Evolutionary conservation across 2,888 invertebrate species (phyloP).

Genomic region (Drosophila recens): DNA sequence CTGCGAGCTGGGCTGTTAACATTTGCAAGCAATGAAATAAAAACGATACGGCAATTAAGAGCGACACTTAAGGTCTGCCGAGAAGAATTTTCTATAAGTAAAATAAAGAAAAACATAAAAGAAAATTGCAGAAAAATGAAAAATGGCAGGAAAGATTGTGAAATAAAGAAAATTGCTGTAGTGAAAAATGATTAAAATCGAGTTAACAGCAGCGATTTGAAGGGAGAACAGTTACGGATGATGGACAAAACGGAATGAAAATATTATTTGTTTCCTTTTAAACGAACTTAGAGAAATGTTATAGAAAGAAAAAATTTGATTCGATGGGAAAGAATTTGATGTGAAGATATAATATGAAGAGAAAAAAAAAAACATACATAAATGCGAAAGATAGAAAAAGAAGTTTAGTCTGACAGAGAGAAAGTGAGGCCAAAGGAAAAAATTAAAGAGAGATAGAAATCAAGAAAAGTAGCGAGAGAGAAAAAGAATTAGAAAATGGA

Average conservation of each 20-base stretch:
- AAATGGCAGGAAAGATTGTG: background rate
- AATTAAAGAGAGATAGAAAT: too few species aligned
- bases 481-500: too few species aligned
- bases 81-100: background rate
- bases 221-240: background rate
- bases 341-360: background rate
- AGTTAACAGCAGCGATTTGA: background rate
- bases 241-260: background rate
- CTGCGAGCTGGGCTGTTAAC: background rate
- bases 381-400: too few species aligned
- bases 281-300: too few species aligned
- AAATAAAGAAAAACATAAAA: background rate
- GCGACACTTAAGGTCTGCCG: slow-evolving; percentile 4
- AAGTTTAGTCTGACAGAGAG: too few species aligned
- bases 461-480: too few species aligned
- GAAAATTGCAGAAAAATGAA: background rate
- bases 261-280: too few species aligned
- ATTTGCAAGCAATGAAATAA: slow-evolving; percentile 14
- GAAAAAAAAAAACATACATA: too few species aligned
- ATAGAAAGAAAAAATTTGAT: too few species aligned
- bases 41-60: slow-evolving; percentile 11
- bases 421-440: too few species aligned
- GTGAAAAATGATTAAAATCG: background rate
- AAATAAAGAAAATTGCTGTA: background rate
- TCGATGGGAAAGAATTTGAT: background rate